Evolutionary conservation across 2,888 invertebrate genomes (phyloP).

Genomic region (Phalera bucephala): DNA sequence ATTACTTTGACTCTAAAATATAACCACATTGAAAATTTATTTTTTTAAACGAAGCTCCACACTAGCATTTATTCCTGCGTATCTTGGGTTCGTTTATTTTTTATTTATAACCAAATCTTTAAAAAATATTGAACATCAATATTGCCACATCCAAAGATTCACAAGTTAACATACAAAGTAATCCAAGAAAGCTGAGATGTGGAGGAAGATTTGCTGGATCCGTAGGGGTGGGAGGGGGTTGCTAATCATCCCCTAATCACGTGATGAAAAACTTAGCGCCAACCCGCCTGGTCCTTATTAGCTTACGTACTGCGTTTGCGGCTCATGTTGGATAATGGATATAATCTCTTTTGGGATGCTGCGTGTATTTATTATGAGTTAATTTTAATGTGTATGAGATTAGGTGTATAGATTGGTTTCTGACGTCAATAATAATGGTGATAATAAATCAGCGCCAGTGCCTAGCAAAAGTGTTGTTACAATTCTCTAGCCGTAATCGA

Average conservation of each 20-base stretch:
- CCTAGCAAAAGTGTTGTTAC: too few species aligned
- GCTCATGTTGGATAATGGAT: slow-evolving; percentile 19
- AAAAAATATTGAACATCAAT: not conserved
- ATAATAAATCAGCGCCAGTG: too few species aligned
- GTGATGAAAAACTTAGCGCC: slow-evolving; percentile 77
- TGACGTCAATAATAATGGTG: too few species aligned
- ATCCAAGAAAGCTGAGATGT: slow-evolving; percentile 49
- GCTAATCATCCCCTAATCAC: slow-evolving; percentile 72
- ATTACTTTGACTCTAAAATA: too few species aligned
- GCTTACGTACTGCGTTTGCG: slow-evolving; percentile 25
- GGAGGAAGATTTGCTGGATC: slow-evolving; percentile 65
- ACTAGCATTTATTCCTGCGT: too few species aligned
- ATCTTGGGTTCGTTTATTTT: too few species aligned
- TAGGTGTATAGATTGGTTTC: too few species aligned
- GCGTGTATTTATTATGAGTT: slow-evolving; percentile 34
- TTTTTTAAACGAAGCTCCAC: too few species aligned
- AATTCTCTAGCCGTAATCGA: too few species aligned
- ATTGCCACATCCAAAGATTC: slow-evolving; percentile 35
- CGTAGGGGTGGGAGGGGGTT: slow-evolving; percentile 35
- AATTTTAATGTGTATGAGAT: slow-evolving; percentile 27
- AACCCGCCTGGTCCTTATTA: slow-evolving; percentile 14
- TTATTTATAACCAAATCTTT: not conserved
- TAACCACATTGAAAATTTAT: too few species aligned
- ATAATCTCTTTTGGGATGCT: slow-evolving; percentile 41
- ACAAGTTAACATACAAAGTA: slow-evolving; percentile 14